Evolutionary conservation across 1,140 invertebrate species (phyloP).

Genomic region (Heliconius congener): DNA sequence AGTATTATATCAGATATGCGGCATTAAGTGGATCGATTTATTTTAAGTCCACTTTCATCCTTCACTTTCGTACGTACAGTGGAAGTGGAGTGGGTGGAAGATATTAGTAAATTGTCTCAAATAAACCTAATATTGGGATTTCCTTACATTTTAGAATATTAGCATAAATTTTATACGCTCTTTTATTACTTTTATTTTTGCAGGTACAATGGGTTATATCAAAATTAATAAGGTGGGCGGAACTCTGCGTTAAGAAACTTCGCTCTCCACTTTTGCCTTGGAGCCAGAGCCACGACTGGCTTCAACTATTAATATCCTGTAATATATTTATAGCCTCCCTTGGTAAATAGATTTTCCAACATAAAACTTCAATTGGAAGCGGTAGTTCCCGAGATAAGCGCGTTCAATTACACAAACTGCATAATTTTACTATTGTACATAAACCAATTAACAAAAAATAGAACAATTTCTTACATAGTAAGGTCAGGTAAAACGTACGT

Average conservation of each 20-base stretch:
- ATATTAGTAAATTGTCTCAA: slow-evolving; percentile 1
- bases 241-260: too few relatives aligned
- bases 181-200: too few relatives aligned
- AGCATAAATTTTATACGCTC: neutral
- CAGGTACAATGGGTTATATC: too few relatives aligned
- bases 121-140: neutral
- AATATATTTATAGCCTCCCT: too few relatives aligned
- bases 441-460: slow-evolving; percentile 3
- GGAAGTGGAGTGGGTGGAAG: neutral
- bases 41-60: slow-evolving; percentile 13
- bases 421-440: neutral
- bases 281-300: too few relatives aligned
- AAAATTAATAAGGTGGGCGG: too few relatives aligned
- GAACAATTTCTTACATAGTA: slow-evolving; percentile 14
- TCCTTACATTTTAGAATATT: neutral
- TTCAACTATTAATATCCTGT: too few relatives aligned
- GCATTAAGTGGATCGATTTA: slow-evolving; percentile 11
- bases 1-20: neutral
- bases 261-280: too few relatives aligned
- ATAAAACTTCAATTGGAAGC: too few relatives aligned
- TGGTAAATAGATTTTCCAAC: too few relatives aligned
- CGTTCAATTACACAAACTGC: neutral
- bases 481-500: slow-evolving; percentile 51
- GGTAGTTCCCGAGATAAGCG: too few relatives aligned
- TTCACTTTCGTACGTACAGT: neutral